Conservation (phyloP, 2,113 vertebrate species). For the Stigmatopora nigra region DNA sequence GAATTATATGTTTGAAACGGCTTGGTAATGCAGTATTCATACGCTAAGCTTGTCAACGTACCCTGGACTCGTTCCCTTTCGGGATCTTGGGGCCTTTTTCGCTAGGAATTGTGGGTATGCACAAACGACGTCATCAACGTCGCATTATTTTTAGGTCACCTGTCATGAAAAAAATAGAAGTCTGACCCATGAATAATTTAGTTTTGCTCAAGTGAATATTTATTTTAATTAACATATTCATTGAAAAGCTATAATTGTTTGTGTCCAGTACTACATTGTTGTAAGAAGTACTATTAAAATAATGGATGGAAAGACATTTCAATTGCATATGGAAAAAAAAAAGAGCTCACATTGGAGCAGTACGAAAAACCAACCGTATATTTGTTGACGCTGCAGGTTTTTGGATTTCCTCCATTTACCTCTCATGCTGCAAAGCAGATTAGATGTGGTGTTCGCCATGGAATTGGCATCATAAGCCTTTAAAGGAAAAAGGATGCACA, state of each 20-base stretch:
- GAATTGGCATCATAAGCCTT: constrained; percentile 43
- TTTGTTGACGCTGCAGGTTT: constrained; percentile 12
- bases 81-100: background rate
- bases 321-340: background rate
- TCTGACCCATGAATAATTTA: no score
- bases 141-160: no score
- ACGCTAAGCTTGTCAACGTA: background rate
- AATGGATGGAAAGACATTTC: no score
- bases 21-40: background rate
- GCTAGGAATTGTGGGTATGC: background rate
- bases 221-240: no score
- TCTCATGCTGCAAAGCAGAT: constrained; percentile 22
- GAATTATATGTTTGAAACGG: background rate
- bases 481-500: constrained; percentile 6
- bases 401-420: constrained; percentile 16
- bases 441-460: constrained; percentile 34
- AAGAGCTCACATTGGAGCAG: background rate
- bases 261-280: no score
- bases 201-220: no score
- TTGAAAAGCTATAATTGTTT: no score
- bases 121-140: no score
- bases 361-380: background rate
- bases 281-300: no score
- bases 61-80: background rate
- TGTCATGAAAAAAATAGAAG: no score